Evolutionary conservation across 92 coral and sea anemone genomes (phyloP).

Genomic region (Scolanthus callimorphus): DNA sequence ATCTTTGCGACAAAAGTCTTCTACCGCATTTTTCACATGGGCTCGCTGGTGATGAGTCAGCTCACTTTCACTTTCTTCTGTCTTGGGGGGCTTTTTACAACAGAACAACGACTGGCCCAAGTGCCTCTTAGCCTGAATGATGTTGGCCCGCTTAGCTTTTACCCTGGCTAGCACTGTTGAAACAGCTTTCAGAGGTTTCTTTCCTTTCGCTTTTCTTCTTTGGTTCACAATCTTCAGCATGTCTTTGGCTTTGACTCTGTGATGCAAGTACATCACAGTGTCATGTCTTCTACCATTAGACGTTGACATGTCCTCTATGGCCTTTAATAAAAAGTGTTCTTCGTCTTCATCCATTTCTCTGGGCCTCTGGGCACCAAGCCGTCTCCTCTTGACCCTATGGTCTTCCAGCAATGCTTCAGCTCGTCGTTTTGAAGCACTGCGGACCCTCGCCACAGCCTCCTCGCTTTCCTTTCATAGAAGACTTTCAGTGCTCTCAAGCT

Average conservation of each 20-base stretch:
- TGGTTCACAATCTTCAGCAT: conserved; percentile 50
- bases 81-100: conserved; percentile 17
- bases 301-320: conserved; percentile 51
- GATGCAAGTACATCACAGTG: conserved; percentile 49
- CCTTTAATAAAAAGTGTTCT: conserved; percentile 35
- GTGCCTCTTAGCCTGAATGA: conserved; percentile 62
- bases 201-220: conserved; percentile 32
- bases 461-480: conserved; percentile 30
- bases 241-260: conserved; percentile 46
- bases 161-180: conserved; percentile 46
- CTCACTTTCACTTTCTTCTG: conserved; percentile 28
- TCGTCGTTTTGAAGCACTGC: conserved; percentile 45
- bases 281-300: conserved; percentile 57
- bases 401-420: conserved; percentile 33
- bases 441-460: conserved; percentile 21
- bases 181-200: conserved; percentile 20
- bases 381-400: conserved; percentile 44
- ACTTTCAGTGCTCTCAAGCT: conserved; percentile 16
- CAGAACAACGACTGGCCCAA: conserved; percentile 48
- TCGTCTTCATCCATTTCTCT: conserved; percentile 44
- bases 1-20: conserved; percentile 24
- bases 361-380: conserved; percentile 44
- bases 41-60: conserved; percentile 63
- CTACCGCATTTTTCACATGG: conserved; percentile 46
- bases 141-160: conserved; percentile 38